Evolutionary conservation across 2,797 vertebrate genomes (phyloP), one percentile per base, ranked within the genome.

Genomic region (Sebastes goodei): DNA sequence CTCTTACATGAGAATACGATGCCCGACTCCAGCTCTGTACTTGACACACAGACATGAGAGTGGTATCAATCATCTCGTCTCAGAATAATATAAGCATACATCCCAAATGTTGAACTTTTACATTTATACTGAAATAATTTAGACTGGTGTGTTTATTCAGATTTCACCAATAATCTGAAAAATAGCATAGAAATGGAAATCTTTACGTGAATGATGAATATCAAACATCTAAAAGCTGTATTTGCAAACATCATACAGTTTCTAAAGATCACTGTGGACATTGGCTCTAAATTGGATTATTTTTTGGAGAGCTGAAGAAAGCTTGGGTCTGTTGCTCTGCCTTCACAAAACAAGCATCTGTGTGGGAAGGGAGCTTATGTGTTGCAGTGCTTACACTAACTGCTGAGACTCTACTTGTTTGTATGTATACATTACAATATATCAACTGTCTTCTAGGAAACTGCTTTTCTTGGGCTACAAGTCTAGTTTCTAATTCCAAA

Each of bases 361-460:
- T 86, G 79, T 78, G 74, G 57, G 75, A 76, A 42, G 57, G 20
- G 21, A 85, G 86, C 86, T 89, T 89, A 88, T 87, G 84, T 90
- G 46, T 75, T 80, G 38, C 10, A 38, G n/a, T 73, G 78, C 38
- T 89, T 85, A 86, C 72, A 65, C 68, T 64, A 69, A 35, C 35
- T 35, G 35, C 35, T 35, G 35, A 35, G 35, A 63, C 70, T 83
- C 49, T 68, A 65, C 68, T 76, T 68, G 32, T 55, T 76, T 68
- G 32, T 55, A 49, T 75, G 33, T 64, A n/a, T 49, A 59, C 20
- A 79, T 59, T 42, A 79, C 49, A 82, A 49, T 46, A 49, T 11
- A 80, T 64, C 53, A 78, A 60, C 57, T 79, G 70, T 76, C 76
- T 60, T 83, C 20, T 35, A 60, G 42, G 61, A 85, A 80, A 73